Evolutionary conservation across 2,113 vertebrate genomes (phyloP).

Genomic region (Ahaetulla prasina): DNA sequence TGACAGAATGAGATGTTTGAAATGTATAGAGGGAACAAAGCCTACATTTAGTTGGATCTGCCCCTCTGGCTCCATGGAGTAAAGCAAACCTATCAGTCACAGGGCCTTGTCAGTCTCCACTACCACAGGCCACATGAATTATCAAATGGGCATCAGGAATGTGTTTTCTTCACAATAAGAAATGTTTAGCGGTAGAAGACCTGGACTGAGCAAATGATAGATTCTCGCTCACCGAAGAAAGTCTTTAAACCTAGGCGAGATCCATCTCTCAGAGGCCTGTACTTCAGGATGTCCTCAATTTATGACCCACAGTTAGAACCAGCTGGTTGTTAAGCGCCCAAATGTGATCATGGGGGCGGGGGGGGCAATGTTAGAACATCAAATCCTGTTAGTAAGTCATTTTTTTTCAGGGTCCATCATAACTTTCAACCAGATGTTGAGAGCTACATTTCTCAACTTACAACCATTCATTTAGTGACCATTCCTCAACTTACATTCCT

Average conservation of each 20-base stretch:
- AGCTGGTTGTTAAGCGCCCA: not conserved
- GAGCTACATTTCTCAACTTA: not conserved
- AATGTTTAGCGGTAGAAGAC: not conserved
- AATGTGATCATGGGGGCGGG: not conserved
- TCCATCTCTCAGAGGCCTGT: not conserved
- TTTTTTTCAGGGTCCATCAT: not conserved
- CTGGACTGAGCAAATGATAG: not conserved
- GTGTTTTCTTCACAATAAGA: not conserved
- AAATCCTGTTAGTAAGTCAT: not conserved
- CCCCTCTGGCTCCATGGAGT: not conserved
- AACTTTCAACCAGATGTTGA: not conserved
- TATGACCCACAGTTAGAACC: not conserved
- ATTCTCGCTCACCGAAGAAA: not conserved
- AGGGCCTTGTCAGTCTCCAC: not conserved
- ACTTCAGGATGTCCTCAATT: not conserved
- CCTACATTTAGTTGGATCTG: not conserved
- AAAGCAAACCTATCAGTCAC: not conserved
- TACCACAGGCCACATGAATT: not conserved
- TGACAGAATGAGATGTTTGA: slow-evolving; percentile 24
- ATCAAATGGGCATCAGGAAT: not conserved
- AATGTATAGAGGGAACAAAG: not conserved
- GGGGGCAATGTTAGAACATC: not conserved
- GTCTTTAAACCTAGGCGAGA: not conserved
- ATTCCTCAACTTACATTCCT: too few relatives aligned
- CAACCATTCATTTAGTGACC: too few relatives aligned